Evolutionary conservation across 2,113 vertebrate species (phyloP).

Genomic region (Conger conger): DNA sequence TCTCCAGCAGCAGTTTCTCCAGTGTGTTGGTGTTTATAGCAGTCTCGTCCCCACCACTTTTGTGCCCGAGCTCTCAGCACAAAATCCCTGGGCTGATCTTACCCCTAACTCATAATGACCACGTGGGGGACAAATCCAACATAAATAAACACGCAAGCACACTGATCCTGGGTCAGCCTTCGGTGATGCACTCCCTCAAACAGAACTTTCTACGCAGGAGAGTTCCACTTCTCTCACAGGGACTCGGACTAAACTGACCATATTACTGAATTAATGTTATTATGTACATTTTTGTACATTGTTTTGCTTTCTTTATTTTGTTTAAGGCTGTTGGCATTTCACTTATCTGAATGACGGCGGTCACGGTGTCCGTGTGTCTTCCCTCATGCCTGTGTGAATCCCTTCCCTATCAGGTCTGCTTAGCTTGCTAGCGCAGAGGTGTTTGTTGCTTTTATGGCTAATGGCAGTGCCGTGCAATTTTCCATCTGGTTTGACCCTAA

Average conservation of each 20-base stretch:
- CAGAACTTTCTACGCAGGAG: not conserved
- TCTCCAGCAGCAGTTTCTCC: too few relatives aligned
- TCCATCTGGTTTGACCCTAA: slow-evolving; percentile 58
- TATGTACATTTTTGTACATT: too few relatives aligned
- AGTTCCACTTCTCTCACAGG: not conserved
- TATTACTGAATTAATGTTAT: too few relatives aligned
- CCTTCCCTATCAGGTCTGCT: not conserved
- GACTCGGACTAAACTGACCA: not conserved
- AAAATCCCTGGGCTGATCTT: too few relatives aligned
- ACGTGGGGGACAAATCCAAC: too few relatives aligned
- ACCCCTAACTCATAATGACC: too few relatives aligned
- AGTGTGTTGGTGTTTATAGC: too few relatives aligned
- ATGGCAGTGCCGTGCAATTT: slow-evolving; percentile 27
- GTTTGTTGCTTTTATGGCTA: not conserved
- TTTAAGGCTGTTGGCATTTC: not conserved
- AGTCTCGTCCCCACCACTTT: too few relatives aligned
- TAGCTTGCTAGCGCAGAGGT: not conserved
- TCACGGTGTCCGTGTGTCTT: not conserved
- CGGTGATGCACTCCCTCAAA: not conserved
- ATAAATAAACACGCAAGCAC: too few relatives aligned
- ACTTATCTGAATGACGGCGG: not conserved
- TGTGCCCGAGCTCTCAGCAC: too few relatives aligned
- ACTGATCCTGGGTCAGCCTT: too few relatives aligned
- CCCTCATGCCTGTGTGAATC: not conserved
- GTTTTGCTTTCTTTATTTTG: not conserved